A percentile compares a stretch with the other conserved stretches of the same genome.
phyloP scores from a whole-genome alignment of 2,113 vertebrate species.

The Myrmecobius fasciatus region DNA sequence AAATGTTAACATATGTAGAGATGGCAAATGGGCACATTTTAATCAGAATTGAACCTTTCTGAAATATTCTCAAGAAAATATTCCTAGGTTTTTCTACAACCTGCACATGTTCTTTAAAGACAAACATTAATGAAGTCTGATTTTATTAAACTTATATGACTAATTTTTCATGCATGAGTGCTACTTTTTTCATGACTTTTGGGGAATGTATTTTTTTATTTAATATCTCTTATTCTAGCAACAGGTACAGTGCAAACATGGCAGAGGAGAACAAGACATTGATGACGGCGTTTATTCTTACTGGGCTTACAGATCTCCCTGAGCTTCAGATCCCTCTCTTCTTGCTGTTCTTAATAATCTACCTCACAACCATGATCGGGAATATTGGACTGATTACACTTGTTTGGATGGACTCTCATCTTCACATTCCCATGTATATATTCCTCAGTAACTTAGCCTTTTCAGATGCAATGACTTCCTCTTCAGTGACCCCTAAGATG shows the following conservation, averaged over 20 bases:
- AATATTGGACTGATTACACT: conserved; percentile 76
- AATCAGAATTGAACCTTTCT: neutral
- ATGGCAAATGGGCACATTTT: neutral
- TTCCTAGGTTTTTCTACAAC: neutral
- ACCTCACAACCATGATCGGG: conserved; percentile 69
- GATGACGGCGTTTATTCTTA: conserved; percentile 52
- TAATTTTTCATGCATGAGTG: neutral
- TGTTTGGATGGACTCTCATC: conserved; percentile 63
- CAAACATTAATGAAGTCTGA: neutral
- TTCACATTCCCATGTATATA: conserved; percentile 81
- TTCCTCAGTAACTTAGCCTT: conserved; percentile 81
- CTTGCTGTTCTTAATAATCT: conserved; percentile 58
- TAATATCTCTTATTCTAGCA: conserved; percentile 13
- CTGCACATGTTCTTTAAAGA: neutral
- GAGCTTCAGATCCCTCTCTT: conserved; percentile 39
- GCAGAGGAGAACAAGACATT: conserved; percentile 39
- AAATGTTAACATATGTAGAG: neutral
- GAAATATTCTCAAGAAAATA: neutral
- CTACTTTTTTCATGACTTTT: neutral
- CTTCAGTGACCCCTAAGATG: conserved; percentile 81
- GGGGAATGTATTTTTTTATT: neutral
- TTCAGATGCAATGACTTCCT: conserved; percentile 77
- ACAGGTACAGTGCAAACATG: conserved; percentile 16
- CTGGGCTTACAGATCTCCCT: conserved; percentile 9
- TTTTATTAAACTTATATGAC: neutral